Evolutionary conservation across 2,888 invertebrate species (phyloP).

Genomic region (Entomobrya multifasciata): DNA sequence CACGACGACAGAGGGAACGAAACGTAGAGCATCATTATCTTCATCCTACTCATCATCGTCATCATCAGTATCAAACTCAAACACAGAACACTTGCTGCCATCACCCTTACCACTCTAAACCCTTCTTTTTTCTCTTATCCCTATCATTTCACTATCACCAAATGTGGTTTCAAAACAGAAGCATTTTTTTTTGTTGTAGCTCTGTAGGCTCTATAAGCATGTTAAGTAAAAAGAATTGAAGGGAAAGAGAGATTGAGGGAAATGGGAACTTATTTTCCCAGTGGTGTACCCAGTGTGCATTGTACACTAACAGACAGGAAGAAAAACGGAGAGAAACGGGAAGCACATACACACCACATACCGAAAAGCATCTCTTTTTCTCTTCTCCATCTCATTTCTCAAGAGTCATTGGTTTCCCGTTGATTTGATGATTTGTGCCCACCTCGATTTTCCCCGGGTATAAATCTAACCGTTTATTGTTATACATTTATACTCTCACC

Average conservation of each 20-base stretch:
- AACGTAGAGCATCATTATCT: conserved; percentile 1
- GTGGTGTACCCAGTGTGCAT: not conserved
- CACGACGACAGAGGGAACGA: not conserved
- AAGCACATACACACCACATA: not conserved
- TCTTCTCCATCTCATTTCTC: conserved; percentile 54
- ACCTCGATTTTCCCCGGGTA: conserved; percentile 38
- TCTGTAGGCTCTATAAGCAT: not conserved
- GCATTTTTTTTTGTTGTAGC: not conserved
- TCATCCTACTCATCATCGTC: not conserved
- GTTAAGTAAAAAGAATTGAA: not conserved
- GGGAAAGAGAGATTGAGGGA: not conserved
- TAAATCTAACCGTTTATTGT: conserved; percentile 41
- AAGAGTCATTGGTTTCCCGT: conserved; percentile 58
- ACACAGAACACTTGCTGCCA: conserved; percentile 32
- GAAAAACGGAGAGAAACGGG: not conserved
- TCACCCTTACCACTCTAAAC: not conserved
- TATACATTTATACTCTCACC: not conserved
- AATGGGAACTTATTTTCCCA: conserved; percentile 14
- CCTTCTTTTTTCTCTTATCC: not conserved
- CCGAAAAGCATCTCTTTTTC: conserved; percentile 16
- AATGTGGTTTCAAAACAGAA: not conserved
- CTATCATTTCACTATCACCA: not conserved
- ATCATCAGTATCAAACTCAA: not conserved
- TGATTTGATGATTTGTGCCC: conserved; percentile 66
- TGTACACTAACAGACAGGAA: not conserved